phyloP scores from a whole-genome alignment of 2,888 invertebrate species.

The Lasioglossum morio region DNA sequence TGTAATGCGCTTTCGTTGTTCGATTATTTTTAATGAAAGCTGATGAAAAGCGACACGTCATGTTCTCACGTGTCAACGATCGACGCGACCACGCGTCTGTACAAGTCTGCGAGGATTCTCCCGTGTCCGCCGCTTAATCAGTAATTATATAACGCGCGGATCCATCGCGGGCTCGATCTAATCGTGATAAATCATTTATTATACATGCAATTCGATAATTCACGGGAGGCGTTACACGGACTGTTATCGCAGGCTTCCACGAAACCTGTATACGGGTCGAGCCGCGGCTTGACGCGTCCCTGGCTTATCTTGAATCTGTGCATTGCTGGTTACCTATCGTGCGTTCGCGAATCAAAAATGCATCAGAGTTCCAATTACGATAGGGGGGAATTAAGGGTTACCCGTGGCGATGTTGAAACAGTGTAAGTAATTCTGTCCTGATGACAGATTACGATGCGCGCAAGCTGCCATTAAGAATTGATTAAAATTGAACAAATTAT shows the following conservation, averaged over 20 bases:
- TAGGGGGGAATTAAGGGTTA: conserved; percentile 21
- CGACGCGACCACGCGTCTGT: conserved; percentile 12
- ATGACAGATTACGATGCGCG: conserved; percentile 49
- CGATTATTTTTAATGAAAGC: conserved; percentile 38
- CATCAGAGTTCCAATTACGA: conserved; percentile 44
- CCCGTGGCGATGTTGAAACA: background rate
- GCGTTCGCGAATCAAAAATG: conserved; percentile 47
- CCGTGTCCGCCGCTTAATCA: conserved; percentile 64
- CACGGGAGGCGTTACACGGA: conserved; percentile 43
- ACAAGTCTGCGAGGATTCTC: conserved; percentile 27
- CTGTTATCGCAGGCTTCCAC: conserved; percentile 51
- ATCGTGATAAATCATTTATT: conserved; percentile 79
- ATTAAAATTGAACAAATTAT: conserved; percentile 51
- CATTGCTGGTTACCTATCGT: conserved; percentile 43
- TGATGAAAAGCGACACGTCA: background rate
- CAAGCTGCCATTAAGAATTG: conserved; percentile 46
- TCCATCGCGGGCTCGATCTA: conserved; percentile 70
- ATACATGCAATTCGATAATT: conserved; percentile 77
- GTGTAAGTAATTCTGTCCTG: conserved; percentile 47
- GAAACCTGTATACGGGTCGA: conserved; percentile 49
- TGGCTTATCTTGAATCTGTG: conserved; percentile 59
- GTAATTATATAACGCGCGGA: conserved; percentile 74
- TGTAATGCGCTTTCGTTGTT: conserved; percentile 52
- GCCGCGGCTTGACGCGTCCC: conserved; percentile 44
- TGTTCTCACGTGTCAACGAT: conserved; percentile 26